Percentiles rank a stretch among this genome's conserved stretches.
Evolutionary conservation across 2,797 vertebrate genomes (phyloP).

Genomic region (Dryobates pubescens): DNA sequence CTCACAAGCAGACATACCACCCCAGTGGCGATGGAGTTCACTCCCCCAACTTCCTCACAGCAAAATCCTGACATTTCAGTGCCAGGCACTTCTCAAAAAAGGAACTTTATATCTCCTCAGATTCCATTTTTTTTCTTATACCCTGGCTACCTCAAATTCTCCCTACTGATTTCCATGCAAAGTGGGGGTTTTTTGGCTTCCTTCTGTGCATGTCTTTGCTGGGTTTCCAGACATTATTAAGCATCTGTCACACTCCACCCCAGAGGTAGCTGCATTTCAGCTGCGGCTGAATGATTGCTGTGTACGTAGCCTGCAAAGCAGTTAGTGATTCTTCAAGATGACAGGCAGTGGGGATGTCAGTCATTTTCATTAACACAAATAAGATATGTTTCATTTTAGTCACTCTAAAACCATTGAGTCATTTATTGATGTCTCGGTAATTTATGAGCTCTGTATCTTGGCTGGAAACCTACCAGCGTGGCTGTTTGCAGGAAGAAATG

Average conservation of each 20-base stretch:
- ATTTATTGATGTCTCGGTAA: constrained; percentile 63
- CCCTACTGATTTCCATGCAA: not conserved
- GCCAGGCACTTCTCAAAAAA: not conserved
- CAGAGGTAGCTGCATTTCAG: constrained; percentile 42
- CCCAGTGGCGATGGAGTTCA: not conserved
- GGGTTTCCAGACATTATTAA: constrained; percentile 48
- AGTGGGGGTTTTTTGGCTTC: not conserved
- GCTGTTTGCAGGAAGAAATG: constrained; percentile 5
- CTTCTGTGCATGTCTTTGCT: not conserved
- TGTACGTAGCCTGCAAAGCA: constrained; percentile 36
- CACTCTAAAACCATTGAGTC: constrained; percentile 64
- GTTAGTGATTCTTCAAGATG: constrained; percentile 55
- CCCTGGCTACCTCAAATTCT: not conserved
- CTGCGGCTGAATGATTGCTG: constrained; percentile 43
- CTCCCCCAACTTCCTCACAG: not conserved
- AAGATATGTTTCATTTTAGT: constrained; percentile 66
- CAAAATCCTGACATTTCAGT: not conserved
- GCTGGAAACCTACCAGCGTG: not conserved
- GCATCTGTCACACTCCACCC: constrained; percentile 31
- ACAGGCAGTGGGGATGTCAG: constrained; percentile 28
- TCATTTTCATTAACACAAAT: constrained; percentile 71
- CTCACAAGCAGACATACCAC: not conserved
- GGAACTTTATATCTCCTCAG: not conserved
- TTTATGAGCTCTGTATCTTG: constrained; percentile 53
- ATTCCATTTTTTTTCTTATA: not conserved